Evolutionary conservation across 2,113 vertebrate species (phyloP).

Genomic region (Tetrao urogallus): DNA sequence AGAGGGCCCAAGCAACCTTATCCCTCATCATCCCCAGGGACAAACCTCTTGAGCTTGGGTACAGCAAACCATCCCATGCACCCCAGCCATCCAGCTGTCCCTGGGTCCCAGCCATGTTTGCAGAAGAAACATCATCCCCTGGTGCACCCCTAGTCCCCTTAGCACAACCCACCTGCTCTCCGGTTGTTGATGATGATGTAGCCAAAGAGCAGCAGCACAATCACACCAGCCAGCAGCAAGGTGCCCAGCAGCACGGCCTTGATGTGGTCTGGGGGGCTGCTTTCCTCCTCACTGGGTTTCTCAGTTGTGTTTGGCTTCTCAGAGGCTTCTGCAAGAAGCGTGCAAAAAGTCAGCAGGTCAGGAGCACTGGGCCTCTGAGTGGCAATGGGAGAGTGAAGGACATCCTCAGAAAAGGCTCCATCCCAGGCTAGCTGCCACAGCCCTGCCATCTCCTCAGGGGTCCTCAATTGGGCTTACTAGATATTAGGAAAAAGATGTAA

Average conservation of each 20-base stretch:
- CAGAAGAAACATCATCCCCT: neutral
- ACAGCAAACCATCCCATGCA: neutral
- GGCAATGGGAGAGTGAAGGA: neutral
- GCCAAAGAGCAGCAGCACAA: constrained; percentile 16
- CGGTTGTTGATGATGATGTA: neutral
- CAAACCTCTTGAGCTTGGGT: neutral
- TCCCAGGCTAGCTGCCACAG: neutral
- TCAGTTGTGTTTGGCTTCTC: neutral
- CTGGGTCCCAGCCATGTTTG: neutral
- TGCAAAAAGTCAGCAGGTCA: constrained; percentile 2
- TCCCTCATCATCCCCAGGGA: neutral
- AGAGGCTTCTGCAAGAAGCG: constrained; percentile 1
- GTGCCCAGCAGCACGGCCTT: neutral
- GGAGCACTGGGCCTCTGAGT: neutral
- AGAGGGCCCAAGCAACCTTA: neutral
- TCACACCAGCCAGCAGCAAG: neutral
- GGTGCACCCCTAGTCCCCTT: neutral
- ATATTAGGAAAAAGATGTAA: too few relatives aligned
- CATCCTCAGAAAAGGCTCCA: neutral
- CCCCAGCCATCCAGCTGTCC: neutral
- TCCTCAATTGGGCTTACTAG: neutral
- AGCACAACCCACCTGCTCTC: constrained; percentile 43
- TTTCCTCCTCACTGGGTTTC: neutral
- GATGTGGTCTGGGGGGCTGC: fast-evolving
- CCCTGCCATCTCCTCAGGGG: neutral